Conservation (phyloP, 1,140 invertebrate species). For the Hyles euphorbiae region DNA sequence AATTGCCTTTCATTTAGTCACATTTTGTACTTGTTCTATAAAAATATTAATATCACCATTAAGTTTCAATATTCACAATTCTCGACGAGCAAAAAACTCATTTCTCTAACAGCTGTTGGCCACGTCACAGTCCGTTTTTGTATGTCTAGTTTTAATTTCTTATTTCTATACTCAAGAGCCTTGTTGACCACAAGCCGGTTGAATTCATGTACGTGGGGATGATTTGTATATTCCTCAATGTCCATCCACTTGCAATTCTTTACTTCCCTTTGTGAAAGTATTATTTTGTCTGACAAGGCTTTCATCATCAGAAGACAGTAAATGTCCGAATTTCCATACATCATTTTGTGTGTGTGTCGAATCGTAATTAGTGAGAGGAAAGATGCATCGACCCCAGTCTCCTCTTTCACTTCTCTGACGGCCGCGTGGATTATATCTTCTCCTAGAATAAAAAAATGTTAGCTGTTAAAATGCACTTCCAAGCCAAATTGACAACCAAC, state of each 20-base stretch:
- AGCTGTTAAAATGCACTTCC: not conserved
- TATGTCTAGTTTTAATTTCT: constrained; percentile 77
- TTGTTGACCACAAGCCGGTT: constrained; percentile 82
- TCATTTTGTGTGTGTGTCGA: constrained; percentile 82
- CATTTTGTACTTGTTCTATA: not conserved
- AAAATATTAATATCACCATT: not conserved
- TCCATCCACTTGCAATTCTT: constrained; percentile 89
- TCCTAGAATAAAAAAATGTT: constrained; percentile 68
- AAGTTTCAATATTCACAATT: constrained; percentile 22
- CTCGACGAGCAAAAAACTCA: constrained; percentile 45
- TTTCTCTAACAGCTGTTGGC: constrained; percentile 43
- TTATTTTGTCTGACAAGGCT: constrained; percentile 80
- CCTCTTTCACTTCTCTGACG: constrained; percentile 90
- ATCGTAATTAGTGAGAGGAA: constrained; percentile 87
- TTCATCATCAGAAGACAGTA: constrained; percentile 86
- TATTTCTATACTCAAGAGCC: constrained; percentile 79
- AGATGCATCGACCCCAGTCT: constrained; percentile 87
- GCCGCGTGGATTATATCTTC: constrained; percentile 88
- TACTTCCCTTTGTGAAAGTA: constrained; percentile 84
- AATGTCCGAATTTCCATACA: constrained; percentile 90
- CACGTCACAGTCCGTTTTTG: constrained; percentile 60
- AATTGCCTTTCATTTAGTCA: no score
- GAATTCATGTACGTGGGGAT: constrained; percentile 84
- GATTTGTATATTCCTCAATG: constrained; percentile 82
- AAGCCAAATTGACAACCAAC: no score